Conservation (phyloP, 2,797 vertebrate species). For the Dallia pectoralis region DNA sequence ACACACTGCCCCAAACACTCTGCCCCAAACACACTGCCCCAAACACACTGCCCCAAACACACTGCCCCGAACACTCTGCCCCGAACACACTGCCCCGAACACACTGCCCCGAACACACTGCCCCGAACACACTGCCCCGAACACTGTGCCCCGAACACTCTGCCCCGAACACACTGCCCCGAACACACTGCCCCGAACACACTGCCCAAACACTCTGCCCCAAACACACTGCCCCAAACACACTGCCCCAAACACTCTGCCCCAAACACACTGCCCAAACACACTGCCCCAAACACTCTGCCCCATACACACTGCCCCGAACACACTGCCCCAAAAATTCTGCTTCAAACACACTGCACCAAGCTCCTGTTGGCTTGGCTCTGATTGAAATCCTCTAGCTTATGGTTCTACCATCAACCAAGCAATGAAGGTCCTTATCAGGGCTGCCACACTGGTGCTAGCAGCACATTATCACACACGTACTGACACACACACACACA, state of each 20-base stretch:
- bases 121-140: background rate
- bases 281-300: conserved; percentile 4
- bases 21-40: conserved; percentile 44
- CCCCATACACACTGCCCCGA: background rate
- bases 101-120: background rate
- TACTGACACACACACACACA: conserved; percentile 44
- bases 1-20: conserved; percentile 53
- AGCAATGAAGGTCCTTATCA: conserved; percentile 71
- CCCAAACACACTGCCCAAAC: too few species aligned
- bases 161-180: background rate
- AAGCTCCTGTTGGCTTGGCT: conserved; percentile 60
- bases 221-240: conserved; percentile 12
- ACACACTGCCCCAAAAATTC: too few species aligned
- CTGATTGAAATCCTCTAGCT: conserved; percentile 71
- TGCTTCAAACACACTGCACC: conserved; percentile 44
- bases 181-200: conserved; percentile 10
- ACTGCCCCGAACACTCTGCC: conserved; percentile 54
- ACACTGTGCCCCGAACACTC: conserved; percentile 14
- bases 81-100: too few species aligned
- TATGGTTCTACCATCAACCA: conserved; percentile 67
- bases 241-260: conserved; percentile 4
- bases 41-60: conserved; percentile 45
- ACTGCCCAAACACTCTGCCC: too few species aligned
- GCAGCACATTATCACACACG: conserved; percentile 61
- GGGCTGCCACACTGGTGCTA: conserved; percentile 67